Percentiles rank a stretch among this genome's conserved stretches.
These are phyloP conservation scores for Enhydra lutris DNA, from an alignment of 2,113 vertebrate genomes.

Conservation along the genomic window DNA sequence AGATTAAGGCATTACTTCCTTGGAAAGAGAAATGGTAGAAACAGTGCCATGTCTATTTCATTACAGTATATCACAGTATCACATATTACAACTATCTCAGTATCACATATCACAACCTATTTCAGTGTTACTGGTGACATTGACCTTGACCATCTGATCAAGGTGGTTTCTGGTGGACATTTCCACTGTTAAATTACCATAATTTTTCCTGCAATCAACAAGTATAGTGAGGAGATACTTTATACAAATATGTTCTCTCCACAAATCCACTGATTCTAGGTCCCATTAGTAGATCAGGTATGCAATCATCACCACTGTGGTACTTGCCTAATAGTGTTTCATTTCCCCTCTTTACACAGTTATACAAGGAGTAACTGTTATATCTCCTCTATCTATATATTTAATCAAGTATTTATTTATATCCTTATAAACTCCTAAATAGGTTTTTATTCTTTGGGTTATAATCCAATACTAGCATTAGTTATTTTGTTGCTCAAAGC, in stretches of 20 bases:
- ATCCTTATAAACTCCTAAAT: not conserved
- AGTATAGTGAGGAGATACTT: not conserved
- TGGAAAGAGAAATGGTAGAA: constrained; percentile 6
- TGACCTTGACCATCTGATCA: not conserved
- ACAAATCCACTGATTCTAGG: not conserved
- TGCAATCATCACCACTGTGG: not conserved
- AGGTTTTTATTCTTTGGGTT: not conserved
- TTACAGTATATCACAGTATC: not conserved
- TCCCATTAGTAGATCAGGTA: not conserved
- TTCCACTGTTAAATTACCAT: not conserved
- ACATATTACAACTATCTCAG: not conserved
- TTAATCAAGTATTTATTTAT: constrained; percentile 18
- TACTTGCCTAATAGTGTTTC: not conserved
- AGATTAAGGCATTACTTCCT: not conserved
- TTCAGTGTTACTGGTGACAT: not conserved
- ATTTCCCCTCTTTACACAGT: not conserved
- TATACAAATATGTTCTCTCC: not conserved
- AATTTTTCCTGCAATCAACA: not conserved
- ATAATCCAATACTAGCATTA: not conserved
- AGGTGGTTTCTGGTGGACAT: not conserved
- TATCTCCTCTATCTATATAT: not conserved
- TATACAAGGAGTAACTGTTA: not conserved
- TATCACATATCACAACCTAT: not conserved
- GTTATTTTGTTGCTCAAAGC: constrained; percentile 25
- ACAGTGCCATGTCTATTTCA: not conserved